These are phyloP conservation scores for Beroe ovata DNA, from an alignment of 37 sponge, comb jelly and placozoan species.

Conservation along the genomic window DNA sequence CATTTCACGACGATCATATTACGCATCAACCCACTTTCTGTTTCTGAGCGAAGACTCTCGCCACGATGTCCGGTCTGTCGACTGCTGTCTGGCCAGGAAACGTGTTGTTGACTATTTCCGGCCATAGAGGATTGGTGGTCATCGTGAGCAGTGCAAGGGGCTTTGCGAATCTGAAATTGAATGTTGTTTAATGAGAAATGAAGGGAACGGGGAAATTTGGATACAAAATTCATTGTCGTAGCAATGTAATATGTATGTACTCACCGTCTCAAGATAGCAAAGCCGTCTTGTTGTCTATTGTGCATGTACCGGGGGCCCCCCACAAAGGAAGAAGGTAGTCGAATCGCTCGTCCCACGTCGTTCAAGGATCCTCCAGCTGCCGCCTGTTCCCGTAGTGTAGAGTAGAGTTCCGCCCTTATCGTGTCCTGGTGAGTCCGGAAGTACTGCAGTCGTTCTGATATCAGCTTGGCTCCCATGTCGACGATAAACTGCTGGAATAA, in stretches of 20 bases:
- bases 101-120: neutral
- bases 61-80: conserved; percentile 22
- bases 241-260: no score
- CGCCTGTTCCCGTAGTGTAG: neutral
- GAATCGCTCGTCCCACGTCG: neutral
- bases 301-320: neutral
- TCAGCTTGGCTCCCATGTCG: neutral
- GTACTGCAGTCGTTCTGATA: neutral
- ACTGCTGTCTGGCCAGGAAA: neutral
- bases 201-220: no score
- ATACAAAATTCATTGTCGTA: no score
- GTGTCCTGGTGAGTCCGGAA: neutral
- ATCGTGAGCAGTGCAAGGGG: neutral
- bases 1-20: no score
- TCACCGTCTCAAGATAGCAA: neutral
- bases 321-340: neutral
- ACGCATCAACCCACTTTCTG: no score
- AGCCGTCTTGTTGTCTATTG: neutral
- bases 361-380: neutral
- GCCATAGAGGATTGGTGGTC: conserved; percentile 22
- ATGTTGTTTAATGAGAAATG: no score
- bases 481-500: neutral
- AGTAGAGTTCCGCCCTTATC: neutral
- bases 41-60: conserved; percentile 28
- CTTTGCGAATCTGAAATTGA: conserved; percentile 34